Base-by-base conservation (phyloP, 2,888 invertebrate species). In the Palloptera scutellata region DNA sequence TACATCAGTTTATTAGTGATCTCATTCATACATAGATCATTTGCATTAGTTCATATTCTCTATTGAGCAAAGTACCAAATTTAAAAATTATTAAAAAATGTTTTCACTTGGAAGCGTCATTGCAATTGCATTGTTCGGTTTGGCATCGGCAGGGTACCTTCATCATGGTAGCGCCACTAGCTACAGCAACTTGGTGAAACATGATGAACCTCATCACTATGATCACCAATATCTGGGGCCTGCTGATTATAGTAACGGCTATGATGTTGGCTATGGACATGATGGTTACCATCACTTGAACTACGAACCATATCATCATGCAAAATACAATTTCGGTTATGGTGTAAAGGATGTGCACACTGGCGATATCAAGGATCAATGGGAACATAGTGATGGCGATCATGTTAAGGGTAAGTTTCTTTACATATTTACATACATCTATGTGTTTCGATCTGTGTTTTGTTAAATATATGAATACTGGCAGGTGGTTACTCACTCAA, bases 351-450 rank as follows among this genome's bases (percentile, higher is more conserved):
- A 86, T 70, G 77, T 81, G 0, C 86, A 86, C 45, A 86, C 86
- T 1, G 86, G 86, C 1, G 86, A 86, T 64, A 81, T 84, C 12
- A 86, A 86, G 74, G 83, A 83, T 68, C 86, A 86, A 70, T 83
- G 85, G 79, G 87, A 87, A 75, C 81, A 84, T 45, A 83, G 87
- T 40, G 86, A 87, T 73, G 87, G 87, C 17, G 87, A 87, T 75
- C 77, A 81, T 68, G 87, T 87, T 11, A 87, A 87, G 70, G 82
- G 82, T 77, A 72, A 30, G 66, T 30, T 4, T 30, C 30, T 30
- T 30, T 4, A 30, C 2, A n/a, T n/a, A n/a, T n/a, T n/a, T n/a
- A 30, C 30, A 30, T 30, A 30, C 6, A 2, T 30, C 30, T 30
- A 30, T n/a, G n/a, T n/a, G n/a, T n/a, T n/a, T n/a, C n/a, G n/a